Conservation (phyloP, 2,113 vertebrate genomes). For the Blennius ocellaris region DNA sequence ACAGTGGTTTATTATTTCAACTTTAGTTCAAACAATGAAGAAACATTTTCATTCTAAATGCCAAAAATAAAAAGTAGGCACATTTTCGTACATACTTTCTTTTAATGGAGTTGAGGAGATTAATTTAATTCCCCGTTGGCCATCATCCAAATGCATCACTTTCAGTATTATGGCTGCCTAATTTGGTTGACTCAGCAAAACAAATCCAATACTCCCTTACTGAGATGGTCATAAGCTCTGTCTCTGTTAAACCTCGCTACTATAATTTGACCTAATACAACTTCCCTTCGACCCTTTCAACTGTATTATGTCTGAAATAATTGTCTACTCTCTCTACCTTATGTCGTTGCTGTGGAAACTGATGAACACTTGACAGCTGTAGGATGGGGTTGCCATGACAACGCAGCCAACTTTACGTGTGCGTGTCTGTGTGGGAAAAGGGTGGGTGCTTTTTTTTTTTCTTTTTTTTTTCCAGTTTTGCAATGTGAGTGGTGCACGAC, state of each 20-base stretch:
- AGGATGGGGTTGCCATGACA: constrained; percentile 77
- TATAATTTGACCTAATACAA: constrained; percentile 74
- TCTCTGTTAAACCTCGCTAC: constrained; percentile 38
- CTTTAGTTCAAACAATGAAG: no score
- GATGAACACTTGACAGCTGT: constrained; percentile 82
- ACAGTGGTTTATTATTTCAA: no score
- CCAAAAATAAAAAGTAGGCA: constrained; percentile 9
- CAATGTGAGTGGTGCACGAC: constrained; percentile 39
- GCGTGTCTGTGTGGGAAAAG: constrained; percentile 22
- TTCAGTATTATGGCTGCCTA: constrained; percentile 46
- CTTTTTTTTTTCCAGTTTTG: background rate
- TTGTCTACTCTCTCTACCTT: constrained; percentile 71
- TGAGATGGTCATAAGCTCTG: constrained; percentile 30
- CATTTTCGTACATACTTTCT: background rate
- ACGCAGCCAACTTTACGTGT: constrained; percentile 63
- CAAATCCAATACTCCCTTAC: constrained; percentile 37
- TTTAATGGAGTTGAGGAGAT: background rate
- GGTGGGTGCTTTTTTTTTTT: constrained; percentile 13
- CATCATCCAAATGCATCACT: constrained; percentile 30
- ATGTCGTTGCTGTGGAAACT: constrained; percentile 84
- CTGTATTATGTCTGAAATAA: constrained; percentile 78
- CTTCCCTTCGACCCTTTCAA: constrained; percentile 65
- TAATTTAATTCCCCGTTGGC: constrained; percentile 39
- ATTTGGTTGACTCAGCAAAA: constrained; percentile 59
- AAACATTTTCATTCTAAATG: background rate